Base-by-base conservation (phyloP, 2,797 vertebrate genomes). In the Rousettus madagascariensis region DNA sequence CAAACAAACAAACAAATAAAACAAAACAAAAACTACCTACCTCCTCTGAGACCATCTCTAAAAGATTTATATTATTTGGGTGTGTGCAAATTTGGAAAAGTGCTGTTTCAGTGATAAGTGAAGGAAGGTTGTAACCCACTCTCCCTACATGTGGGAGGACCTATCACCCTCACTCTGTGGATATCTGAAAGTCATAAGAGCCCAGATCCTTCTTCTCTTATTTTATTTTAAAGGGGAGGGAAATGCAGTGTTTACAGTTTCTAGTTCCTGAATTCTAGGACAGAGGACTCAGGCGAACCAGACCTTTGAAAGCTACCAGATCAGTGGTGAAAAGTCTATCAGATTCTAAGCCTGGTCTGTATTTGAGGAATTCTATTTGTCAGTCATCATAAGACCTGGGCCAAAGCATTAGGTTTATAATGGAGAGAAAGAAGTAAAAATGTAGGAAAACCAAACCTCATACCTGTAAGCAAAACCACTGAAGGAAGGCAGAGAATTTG, bases 161-260 rank as follows among this genome's bases (percentile, higher is more conserved):
- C 28, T 78, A n/a, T 46, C 75, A 86, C 55, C 33, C 43, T 84
- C 7, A 41, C 20, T 86, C 6, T 20, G 43, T 26, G n/a, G 36
- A 20, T 90, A 71, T 55, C 61, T 88, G 68, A 88, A 87, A 71
- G 57, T 89, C 57, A 33, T 33, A 53, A 78, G 66, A 15, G 0
- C 30, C 53, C 8, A n/a, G 86, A 19, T 83, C 36, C 26, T 26
- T 63, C 11, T 43, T 28, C 49, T 46, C 5, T 59, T 61, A 17
- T 69, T 86, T 63, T 59, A 15, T 46, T 51, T 88, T 69, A 88
- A 95, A 77, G 38, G 84, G 30, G 43, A 83, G 46, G 9, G 36
- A 88, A 78, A 83, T 46, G 19, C 57, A 57, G 28, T 65, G 65
- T 95, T 96, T 91, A 95, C 30, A 22, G 63, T 91, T 83, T 63